phyloP scores from a whole-genome alignment of 53 echinoderm and acorn worm species.

The Mesocentrotus franciscanus region DNA sequence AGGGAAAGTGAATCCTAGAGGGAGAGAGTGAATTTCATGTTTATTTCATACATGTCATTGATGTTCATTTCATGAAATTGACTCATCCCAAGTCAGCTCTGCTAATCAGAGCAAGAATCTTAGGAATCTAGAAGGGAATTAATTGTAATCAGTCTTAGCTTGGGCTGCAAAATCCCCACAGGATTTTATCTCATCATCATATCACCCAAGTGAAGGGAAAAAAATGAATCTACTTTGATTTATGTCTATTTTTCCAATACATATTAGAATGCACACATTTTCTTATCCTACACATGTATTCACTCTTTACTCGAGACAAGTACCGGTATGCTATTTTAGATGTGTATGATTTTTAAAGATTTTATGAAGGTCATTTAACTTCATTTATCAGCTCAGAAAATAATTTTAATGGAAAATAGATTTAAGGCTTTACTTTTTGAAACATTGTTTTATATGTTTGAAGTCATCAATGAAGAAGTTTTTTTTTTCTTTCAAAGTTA shows the following conservation, averaged over 20 bases:
- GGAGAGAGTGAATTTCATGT: conserved; percentile 13
- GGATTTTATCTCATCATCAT: conserved; percentile 25
- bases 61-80: conserved; percentile 63
- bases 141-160: conserved; percentile 28
- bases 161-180: neutral
- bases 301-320: too few relatives aligned
- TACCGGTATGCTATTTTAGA: too few relatives aligned
- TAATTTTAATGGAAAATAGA: too few relatives aligned
- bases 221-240: neutral
- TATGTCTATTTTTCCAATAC: neutral
- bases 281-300: too few relatives aligned
- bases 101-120: conserved; percentile 54
- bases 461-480: too few relatives aligned
- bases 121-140: conserved; percentile 47
- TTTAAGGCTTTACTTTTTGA: too few relatives aligned
- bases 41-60: conserved; percentile 36
- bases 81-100: conserved; percentile 38
- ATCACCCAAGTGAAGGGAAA: neutral
- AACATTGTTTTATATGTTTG: too few relatives aligned
- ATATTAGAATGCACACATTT: neutral
- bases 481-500: too few relatives aligned
- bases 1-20: neutral
- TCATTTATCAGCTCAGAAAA: too few relatives aligned
- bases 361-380: too few relatives aligned
- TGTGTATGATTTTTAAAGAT: too few relatives aligned